Percentiles rank a stretch among this genome's conserved stretches.
Conservation (phyloP, 2,797 vertebrate genomes). For the Anableps anableps region DNA sequence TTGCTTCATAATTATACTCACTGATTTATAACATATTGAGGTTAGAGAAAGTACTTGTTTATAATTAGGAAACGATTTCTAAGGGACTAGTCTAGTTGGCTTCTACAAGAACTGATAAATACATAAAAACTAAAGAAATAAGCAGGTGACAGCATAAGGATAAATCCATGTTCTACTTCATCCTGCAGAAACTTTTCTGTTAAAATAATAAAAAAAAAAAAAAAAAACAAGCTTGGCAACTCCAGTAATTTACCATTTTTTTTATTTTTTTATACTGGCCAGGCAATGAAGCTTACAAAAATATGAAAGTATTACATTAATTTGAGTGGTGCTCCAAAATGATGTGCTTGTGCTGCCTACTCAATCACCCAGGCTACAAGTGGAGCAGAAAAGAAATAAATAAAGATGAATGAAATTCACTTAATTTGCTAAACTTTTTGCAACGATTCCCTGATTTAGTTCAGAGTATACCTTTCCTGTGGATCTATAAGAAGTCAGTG, state of each 20-base stretch:
- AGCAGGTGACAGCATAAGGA: not conserved
- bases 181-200: not conserved
- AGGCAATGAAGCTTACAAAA: not conserved
- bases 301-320: not conserved
- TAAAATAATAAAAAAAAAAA: not conserved
- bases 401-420: not conserved
- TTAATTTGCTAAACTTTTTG: not conserved
- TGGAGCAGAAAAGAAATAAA: not conserved
- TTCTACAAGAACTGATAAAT: not conserved
- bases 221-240: too few relatives aligned
- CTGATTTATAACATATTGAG: not conserved
- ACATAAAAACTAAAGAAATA: not conserved
- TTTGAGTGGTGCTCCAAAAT: not conserved
- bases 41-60: not conserved
- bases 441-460: not conserved
- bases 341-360: not conserved
- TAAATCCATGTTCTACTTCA: not conserved
- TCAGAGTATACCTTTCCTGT: not conserved
- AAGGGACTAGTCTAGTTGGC: not conserved
- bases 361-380: not conserved
- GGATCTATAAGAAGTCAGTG: not conserved
- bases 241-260: not conserved
- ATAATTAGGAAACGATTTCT: not conserved
- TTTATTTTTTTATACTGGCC: not conserved
- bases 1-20: not conserved